Evolutionary conservation across 2,797 vertebrate genomes (phyloP).

Genomic region (Coluber constrictor): DNA sequence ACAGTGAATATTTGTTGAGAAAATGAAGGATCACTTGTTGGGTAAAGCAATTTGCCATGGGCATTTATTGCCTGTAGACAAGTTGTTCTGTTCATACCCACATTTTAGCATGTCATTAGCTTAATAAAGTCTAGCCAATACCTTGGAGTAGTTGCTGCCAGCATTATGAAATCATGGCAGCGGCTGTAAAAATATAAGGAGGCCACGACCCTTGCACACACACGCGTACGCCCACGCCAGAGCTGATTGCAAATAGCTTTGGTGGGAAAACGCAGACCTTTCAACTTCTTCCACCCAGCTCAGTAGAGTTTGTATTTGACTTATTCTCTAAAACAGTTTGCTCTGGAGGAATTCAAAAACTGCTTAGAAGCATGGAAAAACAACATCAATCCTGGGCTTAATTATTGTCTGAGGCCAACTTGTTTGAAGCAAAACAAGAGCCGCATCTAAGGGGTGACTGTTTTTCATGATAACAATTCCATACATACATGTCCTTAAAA

Average conservation of each 20-base stretch:
- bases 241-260: conserved; percentile 78
- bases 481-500: conserved; percentile 59
- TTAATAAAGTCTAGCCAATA: conserved; percentile 70
- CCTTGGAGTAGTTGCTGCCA: conserved; percentile 69
- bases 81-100: conserved; percentile 75
- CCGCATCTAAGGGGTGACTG: conserved; percentile 62
- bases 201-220: conserved; percentile 76
- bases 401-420: conserved; percentile 65
- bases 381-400: conserved; percentile 56
- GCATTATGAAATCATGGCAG: conserved; percentile 79
- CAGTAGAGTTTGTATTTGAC: conserved; percentile 75
- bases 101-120: conserved; percentile 77
- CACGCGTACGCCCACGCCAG: conserved; percentile 73
- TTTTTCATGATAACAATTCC: conserved; percentile 59
- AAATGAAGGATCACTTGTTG: conserved; percentile 63
- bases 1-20: conserved; percentile 19
- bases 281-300: conserved; percentile 75
- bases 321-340: conserved; percentile 72
- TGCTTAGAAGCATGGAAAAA: conserved; percentile 65
- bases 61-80: conserved; percentile 73
- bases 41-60: conserved; percentile 70
- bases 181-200: conserved; percentile 79
- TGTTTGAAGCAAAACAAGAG: conserved; percentile 62
- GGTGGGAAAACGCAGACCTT: conserved; percentile 86
- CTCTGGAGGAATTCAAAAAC: conserved; percentile 74